Percentiles rank a stretch among this genome's conserved stretches.
Conservation (phyloP, 2,797 vertebrate species). For the Anniella stebbinsi region DNA sequence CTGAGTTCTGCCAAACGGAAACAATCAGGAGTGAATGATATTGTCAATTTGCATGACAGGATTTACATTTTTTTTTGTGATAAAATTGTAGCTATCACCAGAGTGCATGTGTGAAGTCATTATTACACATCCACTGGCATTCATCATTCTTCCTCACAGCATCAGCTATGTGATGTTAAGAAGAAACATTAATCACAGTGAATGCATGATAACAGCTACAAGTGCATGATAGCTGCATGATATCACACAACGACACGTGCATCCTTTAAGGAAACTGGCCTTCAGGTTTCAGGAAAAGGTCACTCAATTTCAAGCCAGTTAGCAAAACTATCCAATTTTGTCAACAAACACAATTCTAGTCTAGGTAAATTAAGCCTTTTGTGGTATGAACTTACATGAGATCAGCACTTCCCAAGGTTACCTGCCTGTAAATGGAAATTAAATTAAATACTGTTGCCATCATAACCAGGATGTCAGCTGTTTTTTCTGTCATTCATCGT, state of each 20-base stretch:
- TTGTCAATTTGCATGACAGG: constrained; percentile 18
- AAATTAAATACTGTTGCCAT: constrained; percentile 54
- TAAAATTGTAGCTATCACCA: constrained; percentile 34
- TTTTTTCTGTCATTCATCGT: constrained; percentile 49
- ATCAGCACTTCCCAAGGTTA: constrained; percentile 51
- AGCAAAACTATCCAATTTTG: constrained; percentile 21
- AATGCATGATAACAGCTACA: not conserved
- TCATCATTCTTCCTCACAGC: not conserved
- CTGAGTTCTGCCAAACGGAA: not conserved
- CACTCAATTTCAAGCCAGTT: constrained; percentile 21
- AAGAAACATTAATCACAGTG: constrained; percentile 15
- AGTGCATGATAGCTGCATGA: not conserved
- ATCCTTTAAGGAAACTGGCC: constrained; percentile 18
- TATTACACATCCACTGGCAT: not conserved
- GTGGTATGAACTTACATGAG: constrained; percentile 40
- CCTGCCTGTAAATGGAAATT: constrained; percentile 46
- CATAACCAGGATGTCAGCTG: constrained; percentile 51
- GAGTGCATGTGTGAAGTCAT: constrained; percentile 11
- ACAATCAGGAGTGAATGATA: not conserved
- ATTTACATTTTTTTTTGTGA: constrained; percentile 36
- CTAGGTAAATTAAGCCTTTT: constrained; percentile 55
- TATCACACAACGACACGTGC: not conserved
- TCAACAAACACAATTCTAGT: constrained; percentile 46
- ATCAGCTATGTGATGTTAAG: not conserved
- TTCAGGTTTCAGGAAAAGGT: constrained; percentile 21